Conservation (phyloP, 2,797 vertebrate genomes). For the Neosilurus hyrtlii region DNA sequence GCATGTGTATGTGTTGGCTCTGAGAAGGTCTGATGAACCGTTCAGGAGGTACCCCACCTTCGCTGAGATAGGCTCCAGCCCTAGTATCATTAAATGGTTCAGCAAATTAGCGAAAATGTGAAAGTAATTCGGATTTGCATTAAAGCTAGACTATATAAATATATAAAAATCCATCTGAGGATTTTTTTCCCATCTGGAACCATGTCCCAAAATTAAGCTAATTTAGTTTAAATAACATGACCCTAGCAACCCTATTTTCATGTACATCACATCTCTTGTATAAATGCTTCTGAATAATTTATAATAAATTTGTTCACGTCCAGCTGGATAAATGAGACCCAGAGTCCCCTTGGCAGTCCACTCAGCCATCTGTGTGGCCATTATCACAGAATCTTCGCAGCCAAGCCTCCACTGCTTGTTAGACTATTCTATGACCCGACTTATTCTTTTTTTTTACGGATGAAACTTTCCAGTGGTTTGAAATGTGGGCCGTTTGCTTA, state of each 20-base stretch:
- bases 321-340: not conserved
- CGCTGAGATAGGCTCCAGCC: too few species aligned
- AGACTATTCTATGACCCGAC: not conserved
- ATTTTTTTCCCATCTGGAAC: not conserved
- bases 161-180: not conserved
- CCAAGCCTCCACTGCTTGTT: not conserved
- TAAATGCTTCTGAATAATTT: not conserved
- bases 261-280: not conserved
- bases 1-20: too few species aligned
- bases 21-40: too few species aligned
- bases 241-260: not conserved
- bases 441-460: not conserved
- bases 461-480: not conserved
- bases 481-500: not conserved
- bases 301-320: not conserved
- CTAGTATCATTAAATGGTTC: too few species aligned
- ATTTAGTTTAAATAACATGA: not conserved
- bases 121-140: not conserved
- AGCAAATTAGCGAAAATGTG: too few species aligned
- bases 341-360: not conserved
- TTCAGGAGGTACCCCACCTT: too few species aligned
- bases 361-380: not conserved
- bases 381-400: not conserved
- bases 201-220: not conserved
- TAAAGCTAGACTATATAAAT: not conserved